Evolutionary conservation across 2,888 invertebrate species (phyloP).

Genomic region (Tillus elongatus): DNA sequence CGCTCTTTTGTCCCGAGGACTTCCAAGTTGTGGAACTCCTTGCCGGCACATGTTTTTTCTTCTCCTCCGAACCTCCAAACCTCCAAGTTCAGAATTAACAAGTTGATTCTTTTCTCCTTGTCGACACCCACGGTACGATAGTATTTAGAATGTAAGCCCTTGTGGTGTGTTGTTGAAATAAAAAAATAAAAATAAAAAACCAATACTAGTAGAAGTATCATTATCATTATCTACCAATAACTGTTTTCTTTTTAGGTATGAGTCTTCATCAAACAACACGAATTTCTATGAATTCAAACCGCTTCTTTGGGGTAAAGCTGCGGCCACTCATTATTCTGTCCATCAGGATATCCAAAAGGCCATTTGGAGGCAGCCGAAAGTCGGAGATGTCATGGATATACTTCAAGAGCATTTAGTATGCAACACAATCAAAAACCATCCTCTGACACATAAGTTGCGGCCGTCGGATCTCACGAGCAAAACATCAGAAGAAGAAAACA

Average conservation of each 20-base stretch:
- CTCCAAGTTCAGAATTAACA: too few relatives aligned
- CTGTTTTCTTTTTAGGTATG: conserved; percentile 36
- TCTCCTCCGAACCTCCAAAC: too few relatives aligned
- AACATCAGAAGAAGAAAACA: background rate
- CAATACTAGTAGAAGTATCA: too few relatives aligned
- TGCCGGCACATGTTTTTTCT: too few relatives aligned
- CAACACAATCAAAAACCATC: conserved; percentile 62
- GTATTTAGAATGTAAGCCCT: too few relatives aligned
- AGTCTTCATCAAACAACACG: conserved; percentile 29
- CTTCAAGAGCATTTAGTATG: conserved; percentile 56
- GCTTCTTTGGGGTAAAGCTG: conserved; percentile 75
- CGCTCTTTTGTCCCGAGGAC: too few relatives aligned
- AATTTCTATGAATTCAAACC: conserved; percentile 49
- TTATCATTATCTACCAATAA: too few relatives aligned
- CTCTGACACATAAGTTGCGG: conserved; percentile 33
- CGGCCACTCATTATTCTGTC: conserved; percentile 67
- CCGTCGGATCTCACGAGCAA: background rate
- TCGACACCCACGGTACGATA: too few relatives aligned
- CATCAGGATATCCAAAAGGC: conserved; percentile 49
- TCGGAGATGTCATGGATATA: conserved; percentile 62
- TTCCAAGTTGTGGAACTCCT: too few relatives aligned
- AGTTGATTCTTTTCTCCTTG: too few relatives aligned
- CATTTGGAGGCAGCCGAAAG: conserved; percentile 62
- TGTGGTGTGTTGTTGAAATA: too few relatives aligned
- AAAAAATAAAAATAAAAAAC: too few relatives aligned